A percentile compares a stretch with the other conserved stretches of the same genome.
Evolutionary conservation across 2,888 invertebrate genomes (phyloP).

Genomic region (Pherbina coryleti): DNA sequence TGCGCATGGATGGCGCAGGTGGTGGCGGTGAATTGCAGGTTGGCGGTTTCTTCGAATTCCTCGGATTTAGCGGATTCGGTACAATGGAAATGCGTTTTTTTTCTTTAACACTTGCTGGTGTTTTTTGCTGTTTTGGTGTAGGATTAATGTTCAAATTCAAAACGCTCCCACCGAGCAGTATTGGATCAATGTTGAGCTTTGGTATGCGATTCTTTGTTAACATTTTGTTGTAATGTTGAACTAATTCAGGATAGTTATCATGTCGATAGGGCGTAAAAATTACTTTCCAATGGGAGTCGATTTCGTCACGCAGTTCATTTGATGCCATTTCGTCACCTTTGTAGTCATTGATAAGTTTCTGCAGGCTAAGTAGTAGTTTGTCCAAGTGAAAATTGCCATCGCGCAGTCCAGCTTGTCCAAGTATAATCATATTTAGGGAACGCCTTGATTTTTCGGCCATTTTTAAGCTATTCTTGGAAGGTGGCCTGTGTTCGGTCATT

Average conservation of each 20-base stretch:
- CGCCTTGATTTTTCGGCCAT: slow-evolving; percentile 71
- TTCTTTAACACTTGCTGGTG: neutral
- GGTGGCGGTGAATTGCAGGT: slow-evolving; percentile 43
- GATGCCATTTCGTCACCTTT: slow-evolving; percentile 65
- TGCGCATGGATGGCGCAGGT: slow-evolving; percentile 34
- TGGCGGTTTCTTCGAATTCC: slow-evolving; percentile 20
- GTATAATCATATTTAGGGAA: slow-evolving; percentile 73
- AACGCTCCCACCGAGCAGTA: slow-evolving; percentile 54
- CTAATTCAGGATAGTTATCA: slow-evolving; percentile 60
- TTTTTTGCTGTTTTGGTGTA: slow-evolving; percentile 30
- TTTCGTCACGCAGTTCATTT: slow-evolving; percentile 69
- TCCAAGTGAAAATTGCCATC: slow-evolving; percentile 71
- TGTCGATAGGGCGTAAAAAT: slow-evolving; percentile 71
- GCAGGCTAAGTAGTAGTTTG: slow-evolving; percentile 66
- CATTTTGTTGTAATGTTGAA: slow-evolving; percentile 57
- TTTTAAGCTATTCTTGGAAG: slow-evolving; percentile 68
- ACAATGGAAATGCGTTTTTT: slow-evolving; percentile 12
- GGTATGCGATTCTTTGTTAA: slow-evolving; percentile 58
- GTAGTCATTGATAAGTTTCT: slow-evolving; percentile 54
- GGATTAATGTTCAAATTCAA: neutral
- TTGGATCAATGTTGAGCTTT: slow-evolving; percentile 57
- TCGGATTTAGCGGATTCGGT: slow-evolving; percentile 41
- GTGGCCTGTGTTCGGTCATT: slow-evolving; percentile 70
- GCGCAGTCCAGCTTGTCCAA: slow-evolving; percentile 74
- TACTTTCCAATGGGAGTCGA: slow-evolving; percentile 71